Evolutionary conservation across 2,113 vertebrate genomes (phyloP).

Genomic region (Hippocampus zosterae): DNA sequence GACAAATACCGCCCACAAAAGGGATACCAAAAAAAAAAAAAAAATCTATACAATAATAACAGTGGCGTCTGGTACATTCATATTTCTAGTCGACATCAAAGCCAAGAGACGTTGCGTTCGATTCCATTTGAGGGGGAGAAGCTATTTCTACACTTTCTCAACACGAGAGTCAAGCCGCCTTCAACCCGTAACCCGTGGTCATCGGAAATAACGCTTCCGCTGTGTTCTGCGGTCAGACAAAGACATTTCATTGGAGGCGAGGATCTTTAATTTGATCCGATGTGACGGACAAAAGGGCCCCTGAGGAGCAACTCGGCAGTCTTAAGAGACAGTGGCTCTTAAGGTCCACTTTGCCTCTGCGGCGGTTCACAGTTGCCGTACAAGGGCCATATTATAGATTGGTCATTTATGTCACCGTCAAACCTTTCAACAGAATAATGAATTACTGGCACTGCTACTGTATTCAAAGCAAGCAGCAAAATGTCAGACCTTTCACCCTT

Average conservation of each 20-base stretch:
- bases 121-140: constrained; percentile 51
- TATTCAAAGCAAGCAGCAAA: not conserved
- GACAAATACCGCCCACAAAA: constrained; percentile 33
- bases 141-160: constrained; percentile 54
- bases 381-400: not conserved
- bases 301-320: constrained; percentile 28
- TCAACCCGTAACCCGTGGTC: constrained; percentile 39
- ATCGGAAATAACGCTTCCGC: constrained; percentile 39
- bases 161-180: constrained; percentile 26
- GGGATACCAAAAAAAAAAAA: not conserved
- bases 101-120: constrained; percentile 46
- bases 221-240: constrained; percentile 54
- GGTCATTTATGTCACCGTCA: constrained; percentile 10
- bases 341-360: not conserved
- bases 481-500: not conserved
- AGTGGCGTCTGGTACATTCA: constrained; percentile 45
- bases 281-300: constrained; percentile 55
- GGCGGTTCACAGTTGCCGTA: constrained; percentile 2
- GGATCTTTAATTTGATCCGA: constrained; percentile 62
- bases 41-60: constrained; percentile 49
- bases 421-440: not conserved
- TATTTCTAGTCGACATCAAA: constrained; percentile 64
- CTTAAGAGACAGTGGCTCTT: constrained; percentile 1
- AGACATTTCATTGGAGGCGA: constrained; percentile 56
- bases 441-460: not conserved